Evolutionary conservation across 2,113 vertebrate genomes (phyloP).

Genomic region (Procavia capensis): DNA sequence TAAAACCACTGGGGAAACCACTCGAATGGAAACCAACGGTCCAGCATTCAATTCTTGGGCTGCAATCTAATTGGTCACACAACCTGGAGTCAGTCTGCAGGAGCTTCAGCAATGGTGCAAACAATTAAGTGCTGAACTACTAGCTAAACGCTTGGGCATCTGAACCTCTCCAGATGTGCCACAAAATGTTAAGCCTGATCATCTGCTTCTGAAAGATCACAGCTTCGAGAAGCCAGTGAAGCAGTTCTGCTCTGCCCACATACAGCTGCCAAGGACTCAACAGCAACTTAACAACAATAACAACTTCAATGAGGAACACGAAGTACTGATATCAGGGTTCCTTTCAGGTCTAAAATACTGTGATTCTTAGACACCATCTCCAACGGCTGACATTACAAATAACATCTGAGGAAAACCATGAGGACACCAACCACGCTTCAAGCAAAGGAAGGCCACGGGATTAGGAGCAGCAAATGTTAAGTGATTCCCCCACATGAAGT

Average conservation of each 20-base stretch:
- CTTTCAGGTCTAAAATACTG: background rate
- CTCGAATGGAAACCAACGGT: background rate
- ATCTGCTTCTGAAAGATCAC: background rate
- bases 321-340: background rate
- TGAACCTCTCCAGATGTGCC: background rate
- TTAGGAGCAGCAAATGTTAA: background rate
- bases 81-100: background rate
- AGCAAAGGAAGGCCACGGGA: background rate
- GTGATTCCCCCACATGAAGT: background rate
- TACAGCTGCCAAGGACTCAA: background rate
- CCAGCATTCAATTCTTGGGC: background rate
- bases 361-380: background rate
- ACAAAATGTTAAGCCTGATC: background rate
- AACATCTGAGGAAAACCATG: background rate
- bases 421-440: background rate
- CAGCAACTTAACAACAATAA: background rate
- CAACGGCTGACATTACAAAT: slow-evolving; percentile 29
- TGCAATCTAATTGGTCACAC: background rate
- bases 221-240: background rate
- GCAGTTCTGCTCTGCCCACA: background rate
- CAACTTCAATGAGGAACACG: background rate
- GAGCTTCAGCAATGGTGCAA: background rate
- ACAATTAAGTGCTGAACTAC: background rate
- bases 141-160: background rate
- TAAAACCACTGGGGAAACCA: background rate